These are phyloP conservation scores for Homarus gammarus DNA, from an alignment of 2,888 invertebrate genomes.

Conservation along the genomic window DNA sequence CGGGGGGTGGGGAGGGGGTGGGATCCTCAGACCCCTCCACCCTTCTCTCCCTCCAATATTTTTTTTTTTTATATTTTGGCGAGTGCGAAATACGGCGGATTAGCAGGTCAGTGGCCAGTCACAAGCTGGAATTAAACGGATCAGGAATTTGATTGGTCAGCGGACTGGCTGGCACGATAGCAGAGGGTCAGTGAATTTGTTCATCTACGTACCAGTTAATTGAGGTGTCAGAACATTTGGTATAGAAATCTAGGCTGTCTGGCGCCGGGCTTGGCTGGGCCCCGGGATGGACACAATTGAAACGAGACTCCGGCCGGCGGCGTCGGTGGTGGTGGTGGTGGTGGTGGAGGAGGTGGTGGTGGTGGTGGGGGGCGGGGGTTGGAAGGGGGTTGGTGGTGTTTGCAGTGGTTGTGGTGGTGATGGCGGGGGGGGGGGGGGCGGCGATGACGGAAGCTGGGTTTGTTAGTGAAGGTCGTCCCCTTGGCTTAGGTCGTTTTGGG, in stretches of 20 bases:
- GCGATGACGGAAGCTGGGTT: no score
- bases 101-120: conserved; percentile 69
- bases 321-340: neutral
- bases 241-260: conserved; percentile 69
- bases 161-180: conserved; percentile 69
- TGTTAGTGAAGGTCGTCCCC: no score
- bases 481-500: no score
- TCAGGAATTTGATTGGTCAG: conserved; percentile 69
- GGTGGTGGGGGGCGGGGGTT: neutral
- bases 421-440: no score
- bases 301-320: conserved; percentile 17
- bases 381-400: neutral
- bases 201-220: conserved; percentile 66
- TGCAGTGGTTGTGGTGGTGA: neutral
- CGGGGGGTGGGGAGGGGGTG: neutral
- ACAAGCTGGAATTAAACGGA: conserved; percentile 67
- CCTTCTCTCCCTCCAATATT: neutral
- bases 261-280: conserved; percentile 40
- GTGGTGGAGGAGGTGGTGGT: neutral
- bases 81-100: conserved; percentile 55
- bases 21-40: conserved; percentile 14
- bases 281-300: conserved; percentile 51
- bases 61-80: conserved; percentile 52
- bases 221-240: conserved; percentile 70
- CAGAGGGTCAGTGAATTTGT: conserved; percentile 69